These are phyloP conservation scores for Rotaria sp. DNA, from an alignment of 2,888 invertebrate species.

Conservation along the genomic window DNA sequence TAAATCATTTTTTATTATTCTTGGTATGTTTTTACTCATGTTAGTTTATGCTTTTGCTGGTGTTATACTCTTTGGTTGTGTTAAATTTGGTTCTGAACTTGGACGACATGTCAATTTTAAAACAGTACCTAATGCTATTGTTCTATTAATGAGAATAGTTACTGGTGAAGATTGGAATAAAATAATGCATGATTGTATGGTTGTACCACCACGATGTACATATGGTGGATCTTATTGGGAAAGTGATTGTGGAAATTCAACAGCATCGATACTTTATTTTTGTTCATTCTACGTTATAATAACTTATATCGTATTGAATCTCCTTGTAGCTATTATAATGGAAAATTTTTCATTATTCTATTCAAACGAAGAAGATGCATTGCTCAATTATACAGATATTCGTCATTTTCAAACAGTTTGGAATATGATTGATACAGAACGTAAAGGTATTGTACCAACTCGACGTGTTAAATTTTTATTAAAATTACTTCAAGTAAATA, in stretches of 20 bases:
- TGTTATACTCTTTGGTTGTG: conserved; percentile 94
- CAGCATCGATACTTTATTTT: conserved; percentile 92
- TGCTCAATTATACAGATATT: conserved; percentile 94
- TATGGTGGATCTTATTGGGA: conserved; percentile 92
- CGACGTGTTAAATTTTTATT: conserved; percentile 68
- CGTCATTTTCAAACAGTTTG: conserved; percentile 98
- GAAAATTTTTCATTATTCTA: conserved; percentile 99
- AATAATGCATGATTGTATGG: conserved; percentile 67
- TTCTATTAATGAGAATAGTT: conserved; percentile 96
- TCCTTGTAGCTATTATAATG: conserved; percentile 99
- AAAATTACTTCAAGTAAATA: conserved; percentile 66
- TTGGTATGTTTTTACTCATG: conserved; percentile 95
- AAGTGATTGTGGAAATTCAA: conserved; percentile 97
- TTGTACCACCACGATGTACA: conserved; percentile 66
- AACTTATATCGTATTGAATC: conserved; percentile 94
- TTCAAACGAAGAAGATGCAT: conserved; percentile 96
- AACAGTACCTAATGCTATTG: conserved; percentile 90
- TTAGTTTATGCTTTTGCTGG: conserved; percentile 97
- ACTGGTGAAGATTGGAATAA: conserved; percentile 99
- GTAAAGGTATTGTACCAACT: conserved; percentile 90
- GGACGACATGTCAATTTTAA: conserved; percentile 95
- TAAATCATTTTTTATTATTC: conserved; percentile 98
- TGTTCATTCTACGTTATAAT: conserved; percentile 99
- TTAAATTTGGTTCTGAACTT: conserved; percentile 96
- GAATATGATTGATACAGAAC: conserved; percentile 96